phyloP scores from a whole-genome alignment of 2,113 vertebrate species.

The Antigone vipio region DNA sequence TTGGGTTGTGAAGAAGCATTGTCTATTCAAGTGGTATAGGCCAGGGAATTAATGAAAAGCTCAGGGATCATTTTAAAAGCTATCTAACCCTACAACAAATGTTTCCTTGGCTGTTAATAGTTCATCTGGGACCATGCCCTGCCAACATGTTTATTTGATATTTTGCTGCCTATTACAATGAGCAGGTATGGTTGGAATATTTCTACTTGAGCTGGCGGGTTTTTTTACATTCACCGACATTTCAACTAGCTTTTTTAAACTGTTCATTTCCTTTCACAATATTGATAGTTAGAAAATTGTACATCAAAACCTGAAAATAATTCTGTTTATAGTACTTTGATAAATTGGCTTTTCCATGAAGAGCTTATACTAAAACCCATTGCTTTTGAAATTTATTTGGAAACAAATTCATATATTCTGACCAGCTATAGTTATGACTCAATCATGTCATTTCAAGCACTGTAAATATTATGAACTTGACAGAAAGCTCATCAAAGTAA shows the following conservation, averaged over 20 bases:
- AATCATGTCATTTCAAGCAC: not conserved
- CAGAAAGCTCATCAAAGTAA: not conserved
- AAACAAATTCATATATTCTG: not conserved
- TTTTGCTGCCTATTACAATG: not conserved
- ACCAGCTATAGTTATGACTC: not conserved
- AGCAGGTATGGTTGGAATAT: not conserved
- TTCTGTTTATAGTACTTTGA: not conserved
- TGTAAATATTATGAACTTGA: not conserved
- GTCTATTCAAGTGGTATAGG: not conserved
- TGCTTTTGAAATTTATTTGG: not conserved
- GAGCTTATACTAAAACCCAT: not conserved
- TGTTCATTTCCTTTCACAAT: not conserved
- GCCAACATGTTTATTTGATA: not conserved
- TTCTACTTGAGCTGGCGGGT: not conserved
- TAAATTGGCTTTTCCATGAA: not conserved
- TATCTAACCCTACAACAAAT: not conserved
- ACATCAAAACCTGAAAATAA: not conserved
- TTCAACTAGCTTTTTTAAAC: not conserved
- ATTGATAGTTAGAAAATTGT: not conserved
- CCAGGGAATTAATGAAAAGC: conserved; percentile 23
- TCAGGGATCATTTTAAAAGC: not conserved
- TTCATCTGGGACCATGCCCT: not conserved
- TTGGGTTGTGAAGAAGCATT: not conserved
- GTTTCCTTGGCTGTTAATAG: not conserved
- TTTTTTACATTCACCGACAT: not conserved